These are phyloP conservation scores for Todiramphus chloris DNA, from an alignment of 2,113 vertebrate species.

Conservation along the genomic window DNA sequence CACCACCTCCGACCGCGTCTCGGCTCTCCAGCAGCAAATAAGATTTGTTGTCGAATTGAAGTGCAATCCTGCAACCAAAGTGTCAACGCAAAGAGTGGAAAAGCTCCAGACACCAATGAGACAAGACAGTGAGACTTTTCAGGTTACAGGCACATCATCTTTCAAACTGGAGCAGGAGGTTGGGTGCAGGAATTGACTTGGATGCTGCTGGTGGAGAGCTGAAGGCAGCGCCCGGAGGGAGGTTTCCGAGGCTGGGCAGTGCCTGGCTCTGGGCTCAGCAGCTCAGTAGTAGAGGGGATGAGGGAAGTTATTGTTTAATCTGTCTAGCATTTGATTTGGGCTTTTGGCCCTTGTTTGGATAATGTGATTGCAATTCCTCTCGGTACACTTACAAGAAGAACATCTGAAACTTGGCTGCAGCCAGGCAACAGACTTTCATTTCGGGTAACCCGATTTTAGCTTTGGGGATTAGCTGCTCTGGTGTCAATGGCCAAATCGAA, in stretches of 20 bases:
- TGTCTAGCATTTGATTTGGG: conserved; percentile 37
- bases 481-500: conserved; percentile 43
- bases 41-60: background rate
- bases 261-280: background rate
- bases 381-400: background rate
- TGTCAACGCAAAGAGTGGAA: background rate
- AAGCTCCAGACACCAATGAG: background rate
- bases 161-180: background rate
- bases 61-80: background rate
- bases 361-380: conserved; percentile 23
- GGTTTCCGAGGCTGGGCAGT: background rate
- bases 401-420: conserved; percentile 20
- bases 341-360: conserved; percentile 22
- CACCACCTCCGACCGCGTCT: background rate
- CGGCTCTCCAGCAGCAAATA: background rate
- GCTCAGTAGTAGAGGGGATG: rapidly evolving
- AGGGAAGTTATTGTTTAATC: background rate
- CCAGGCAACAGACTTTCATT: conserved; percentile 47
- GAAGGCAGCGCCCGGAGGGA: background rate
- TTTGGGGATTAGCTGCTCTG: conserved; percentile 7
- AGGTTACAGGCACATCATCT: background rate
- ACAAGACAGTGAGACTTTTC: background rate
- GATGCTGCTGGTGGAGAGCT: background rate
- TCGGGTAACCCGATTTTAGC: conserved; percentile 41
- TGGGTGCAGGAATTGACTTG: background rate